phyloP scores from a whole-genome alignment of 1,140 invertebrate genomes.

The Aphis craccivora region DNA sequence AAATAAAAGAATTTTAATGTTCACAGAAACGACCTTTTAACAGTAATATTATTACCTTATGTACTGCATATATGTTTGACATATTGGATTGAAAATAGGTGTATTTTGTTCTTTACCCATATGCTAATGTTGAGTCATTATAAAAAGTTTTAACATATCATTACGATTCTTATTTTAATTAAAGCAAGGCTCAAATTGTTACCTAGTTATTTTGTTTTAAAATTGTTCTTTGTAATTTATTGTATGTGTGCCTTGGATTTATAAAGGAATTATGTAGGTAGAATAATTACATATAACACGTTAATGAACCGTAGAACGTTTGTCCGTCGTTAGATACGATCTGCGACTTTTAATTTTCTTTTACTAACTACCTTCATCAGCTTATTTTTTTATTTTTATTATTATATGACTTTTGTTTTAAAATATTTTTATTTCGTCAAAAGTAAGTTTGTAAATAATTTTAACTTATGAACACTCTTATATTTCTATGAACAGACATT shows the following conservation, averaged over 20 bases:
- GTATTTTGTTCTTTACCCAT: not conserved
- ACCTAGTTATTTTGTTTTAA: slow-evolving; percentile 13
- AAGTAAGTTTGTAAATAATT: not conserved
- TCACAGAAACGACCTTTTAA: not conserved
- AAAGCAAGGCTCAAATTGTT: slow-evolving; percentile 3
- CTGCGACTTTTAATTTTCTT: not conserved
- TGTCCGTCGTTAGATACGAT: not conserved
- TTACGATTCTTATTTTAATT: slow-evolving; percentile 36
- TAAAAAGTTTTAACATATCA: slow-evolving; percentile 31
- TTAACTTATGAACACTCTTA: not conserved
- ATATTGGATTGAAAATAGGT: not conserved
- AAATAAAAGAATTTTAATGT: not conserved
- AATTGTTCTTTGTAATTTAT: not conserved
- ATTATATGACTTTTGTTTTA: not conserved
- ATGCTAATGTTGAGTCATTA: not conserved
- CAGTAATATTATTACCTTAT: not conserved
- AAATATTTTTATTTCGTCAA: not conserved
- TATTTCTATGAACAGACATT: not conserved
- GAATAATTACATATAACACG: not conserved
- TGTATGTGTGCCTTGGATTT: not conserved
- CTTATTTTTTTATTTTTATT: not conserved
- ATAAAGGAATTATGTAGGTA: slow-evolving; percentile 14
- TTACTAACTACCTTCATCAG: not conserved
- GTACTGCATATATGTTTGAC: not conserved
- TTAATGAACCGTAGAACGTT: slow-evolving; percentile 27